phyloP scores from a whole-genome alignment of 2,888 invertebrate species.

The Tetranychus truncatus region DNA sequence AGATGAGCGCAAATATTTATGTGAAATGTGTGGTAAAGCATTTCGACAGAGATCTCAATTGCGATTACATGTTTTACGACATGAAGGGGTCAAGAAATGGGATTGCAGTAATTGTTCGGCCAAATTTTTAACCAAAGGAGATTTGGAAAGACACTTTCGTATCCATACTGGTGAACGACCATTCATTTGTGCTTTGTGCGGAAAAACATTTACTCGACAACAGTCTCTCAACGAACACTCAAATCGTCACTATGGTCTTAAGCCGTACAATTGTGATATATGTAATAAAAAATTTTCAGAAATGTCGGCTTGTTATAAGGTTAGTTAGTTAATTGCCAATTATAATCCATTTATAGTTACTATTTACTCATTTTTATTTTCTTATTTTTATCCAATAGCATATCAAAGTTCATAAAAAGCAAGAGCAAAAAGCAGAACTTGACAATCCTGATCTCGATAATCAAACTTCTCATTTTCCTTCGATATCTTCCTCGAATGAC shows the following conservation, averaged over 20 bases:
- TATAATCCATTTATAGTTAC: not conserved
- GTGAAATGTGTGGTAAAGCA: conserved; percentile 30
- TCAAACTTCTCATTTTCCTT: not conserved
- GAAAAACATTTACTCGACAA: conserved; percentile 33
- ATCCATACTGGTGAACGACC: conserved; percentile 34
- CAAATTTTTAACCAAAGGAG: conserved; percentile 33
- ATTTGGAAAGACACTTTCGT: conserved; percentile 32
- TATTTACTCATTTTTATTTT: not conserved
- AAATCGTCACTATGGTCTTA: conserved; percentile 33
- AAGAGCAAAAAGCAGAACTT: not conserved
- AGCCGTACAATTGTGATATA: conserved; percentile 32
- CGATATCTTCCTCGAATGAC: not conserved
- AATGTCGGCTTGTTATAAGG: conserved; percentile 30
- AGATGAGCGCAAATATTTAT: conserved; percentile 29
- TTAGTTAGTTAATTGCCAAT: conserved; percentile 2
- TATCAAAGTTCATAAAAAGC: conserved; percentile 13
- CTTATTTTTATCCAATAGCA: not conserved
- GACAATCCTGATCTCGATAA: not conserved
- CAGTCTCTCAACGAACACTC: conserved; percentile 35
- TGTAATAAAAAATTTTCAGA: conserved; percentile 31
- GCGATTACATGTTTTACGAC: conserved; percentile 28
- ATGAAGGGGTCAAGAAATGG: conserved; percentile 29
- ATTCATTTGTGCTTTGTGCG: conserved; percentile 32
- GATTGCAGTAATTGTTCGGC: conserved; percentile 28
- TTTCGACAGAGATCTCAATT: conserved; percentile 30